Evolutionary conservation across 2,888 invertebrate genomes (phyloP).

Genomic region (Panzeria rudis): DNA sequence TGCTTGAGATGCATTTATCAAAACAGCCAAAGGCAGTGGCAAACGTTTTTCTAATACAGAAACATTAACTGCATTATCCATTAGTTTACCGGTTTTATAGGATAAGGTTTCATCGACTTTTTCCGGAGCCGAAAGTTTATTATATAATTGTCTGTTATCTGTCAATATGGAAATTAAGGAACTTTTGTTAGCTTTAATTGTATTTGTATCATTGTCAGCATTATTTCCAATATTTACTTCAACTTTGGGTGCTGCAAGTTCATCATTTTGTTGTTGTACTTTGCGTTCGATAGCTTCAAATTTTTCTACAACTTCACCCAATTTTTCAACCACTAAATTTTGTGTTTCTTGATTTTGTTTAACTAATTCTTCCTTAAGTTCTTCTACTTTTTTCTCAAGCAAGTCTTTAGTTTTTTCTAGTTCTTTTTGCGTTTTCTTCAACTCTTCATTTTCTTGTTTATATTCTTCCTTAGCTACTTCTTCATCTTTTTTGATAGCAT

Average conservation of each 20-base stretch:
- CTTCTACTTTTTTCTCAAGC: conserved; percentile 82
- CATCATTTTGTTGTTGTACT: conserved; percentile 81
- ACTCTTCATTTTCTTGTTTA: conserved; percentile 78
- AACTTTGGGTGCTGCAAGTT: not conserved
- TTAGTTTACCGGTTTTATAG: conserved; percentile 79
- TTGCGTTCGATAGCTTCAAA: conserved; percentile 84
- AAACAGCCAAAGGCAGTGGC: conserved; percentile 80
- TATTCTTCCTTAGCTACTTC: conserved; percentile 81
- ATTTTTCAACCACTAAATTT: conserved; percentile 79
- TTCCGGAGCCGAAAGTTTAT: conserved; percentile 4
- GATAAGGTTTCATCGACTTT: conserved; percentile 80
- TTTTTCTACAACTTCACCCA: conserved; percentile 79
- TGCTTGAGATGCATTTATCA: conserved; percentile 77
- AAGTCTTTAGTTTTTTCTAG: conserved; percentile 80
- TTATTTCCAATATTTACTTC: conserved; percentile 12
- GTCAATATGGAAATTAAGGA: conserved; percentile 78
- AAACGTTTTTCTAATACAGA: conserved; percentile 75
- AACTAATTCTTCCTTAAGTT: conserved; percentile 84
- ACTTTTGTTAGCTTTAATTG: conserved; percentile 64
- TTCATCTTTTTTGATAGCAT: conserved; percentile 84
- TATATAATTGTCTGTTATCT: conserved; percentile 73
- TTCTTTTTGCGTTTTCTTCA: conserved; percentile 80
- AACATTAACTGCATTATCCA: conserved; percentile 67
- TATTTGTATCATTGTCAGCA: conserved; percentile 13
- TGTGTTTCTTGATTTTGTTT: conserved; percentile 82